A percentile compares a stretch with the other conserved stretches of the same genome.
These are phyloP conservation scores for Noctua janthina DNA, from an alignment of 2,888 invertebrate species.

Conservation along the genomic window DNA sequence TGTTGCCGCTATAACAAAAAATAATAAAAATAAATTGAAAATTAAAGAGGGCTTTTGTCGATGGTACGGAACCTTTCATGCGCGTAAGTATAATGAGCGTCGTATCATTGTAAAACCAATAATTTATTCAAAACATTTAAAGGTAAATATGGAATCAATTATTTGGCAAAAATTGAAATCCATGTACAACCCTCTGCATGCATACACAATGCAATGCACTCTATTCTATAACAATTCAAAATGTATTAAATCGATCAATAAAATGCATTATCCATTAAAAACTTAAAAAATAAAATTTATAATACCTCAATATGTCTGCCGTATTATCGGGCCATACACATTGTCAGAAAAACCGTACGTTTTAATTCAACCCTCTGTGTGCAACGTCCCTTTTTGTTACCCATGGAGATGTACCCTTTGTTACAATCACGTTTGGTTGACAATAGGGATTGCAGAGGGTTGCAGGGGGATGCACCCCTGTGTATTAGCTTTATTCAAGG, in stretches of 20 bases:
- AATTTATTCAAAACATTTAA: slow-evolving; percentile 7
- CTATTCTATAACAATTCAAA: slow-evolving; percentile 28
- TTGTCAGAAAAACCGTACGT: slow-evolving; percentile 77
- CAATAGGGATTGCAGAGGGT: slow-evolving; percentile 69
- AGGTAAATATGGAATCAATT: background rate
- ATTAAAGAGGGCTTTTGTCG: no score
- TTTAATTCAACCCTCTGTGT: slow-evolving; percentile 78
- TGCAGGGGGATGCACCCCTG: slow-evolving; percentile 67
- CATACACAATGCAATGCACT: background rate
- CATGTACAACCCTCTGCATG: background rate
- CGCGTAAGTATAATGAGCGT: background rate
- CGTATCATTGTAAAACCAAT: background rate
- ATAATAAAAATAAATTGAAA: no score
- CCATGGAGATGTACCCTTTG: slow-evolving; percentile 83
- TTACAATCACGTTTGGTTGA: slow-evolving; percentile 82
- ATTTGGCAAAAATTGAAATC: background rate
- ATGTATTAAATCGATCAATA: slow-evolving; percentile 31
- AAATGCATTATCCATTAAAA: slow-evolving; percentile 25
- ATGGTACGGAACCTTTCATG: no score
- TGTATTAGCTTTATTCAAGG: slow-evolving; percentile 67
- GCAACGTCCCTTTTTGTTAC: slow-evolving; percentile 77
- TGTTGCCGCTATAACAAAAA: no score
- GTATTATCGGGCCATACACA: slow-evolving; percentile 76
- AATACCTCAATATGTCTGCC: slow-evolving; percentile 58
- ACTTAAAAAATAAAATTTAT: slow-evolving; percentile 20